phyloP scores from a whole-genome alignment of 1,140 invertebrate species.

The Penaeus vannamei region DNA sequence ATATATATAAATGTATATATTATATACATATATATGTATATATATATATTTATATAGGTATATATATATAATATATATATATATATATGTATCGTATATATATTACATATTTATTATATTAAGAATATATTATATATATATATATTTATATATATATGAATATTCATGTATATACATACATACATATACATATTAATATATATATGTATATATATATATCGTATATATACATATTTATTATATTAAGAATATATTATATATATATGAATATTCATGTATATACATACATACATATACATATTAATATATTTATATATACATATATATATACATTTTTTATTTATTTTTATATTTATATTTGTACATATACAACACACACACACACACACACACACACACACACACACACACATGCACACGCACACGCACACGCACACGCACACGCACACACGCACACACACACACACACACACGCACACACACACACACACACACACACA shows the following conservation, averaged over 20 bases:
- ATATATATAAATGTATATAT: too few relatives aligned
- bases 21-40: too few relatives aligned
- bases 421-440: slow-evolving; percentile 3
- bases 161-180: too few relatives aligned
- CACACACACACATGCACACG: not conserved
- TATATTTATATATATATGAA: too few relatives aligned
- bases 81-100: too few relatives aligned
- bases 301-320: not conserved
- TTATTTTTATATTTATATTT: not conserved
- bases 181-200: too few relatives aligned
- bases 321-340: not conserved
- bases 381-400: slow-evolving; percentile 23
- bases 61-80: too few relatives aligned
- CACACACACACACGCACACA: not conserved
- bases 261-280: not conserved
- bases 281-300: not conserved
- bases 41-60: too few relatives aligned
- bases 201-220: too few relatives aligned
- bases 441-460: slow-evolving; percentile 8
- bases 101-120: too few relatives aligned
- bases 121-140: too few relatives aligned
- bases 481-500: not conserved
- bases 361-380: slow-evolving; percentile 8
- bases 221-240: too few relatives aligned
- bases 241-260: not conserved